These are phyloP conservation scores for Timandra comae DNA, from an alignment of 2,888 invertebrate genomes.

Conservation along the genomic window DNA sequence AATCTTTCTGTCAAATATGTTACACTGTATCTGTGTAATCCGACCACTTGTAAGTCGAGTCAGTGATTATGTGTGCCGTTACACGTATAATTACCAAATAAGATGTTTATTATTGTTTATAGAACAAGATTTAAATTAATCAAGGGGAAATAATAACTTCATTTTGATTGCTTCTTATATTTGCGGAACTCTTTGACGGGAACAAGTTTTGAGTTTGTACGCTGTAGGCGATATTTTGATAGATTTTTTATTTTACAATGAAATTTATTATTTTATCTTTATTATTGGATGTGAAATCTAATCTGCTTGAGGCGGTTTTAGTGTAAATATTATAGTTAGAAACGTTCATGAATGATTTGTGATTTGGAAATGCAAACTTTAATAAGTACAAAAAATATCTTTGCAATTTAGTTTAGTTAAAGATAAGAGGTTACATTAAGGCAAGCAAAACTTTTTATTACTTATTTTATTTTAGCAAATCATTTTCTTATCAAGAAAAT, in stretches of 20 bases:
- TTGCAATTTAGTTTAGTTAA: no score
- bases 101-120: conserved; percentile 47
- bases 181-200: conserved; percentile 19
- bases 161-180: conserved; percentile 36
- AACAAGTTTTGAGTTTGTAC: conserved; percentile 5
- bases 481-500: no score
- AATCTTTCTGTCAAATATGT: no score
- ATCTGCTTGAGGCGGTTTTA: conserved; percentile 15
- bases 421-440: no score
- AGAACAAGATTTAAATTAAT: conserved; percentile 51
- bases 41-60: conserved; percentile 21
- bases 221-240: conserved; percentile 12
- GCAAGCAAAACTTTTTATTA: no score
- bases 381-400: no score
- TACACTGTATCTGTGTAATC: conserved; percentile 22
- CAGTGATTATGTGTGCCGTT: conserved; percentile 34
- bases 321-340: no score
- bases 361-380: no score
- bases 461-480: no score
- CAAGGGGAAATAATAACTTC: conserved; percentile 41
- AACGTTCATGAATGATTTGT: no score
- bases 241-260: conserved; percentile 13
- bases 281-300: conserved; percentile 12
- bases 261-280: not conserved
- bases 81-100: conserved; percentile 52